Conservation (phyloP, 2,797 vertebrate species). For the Myripristis jacobus region DNA sequence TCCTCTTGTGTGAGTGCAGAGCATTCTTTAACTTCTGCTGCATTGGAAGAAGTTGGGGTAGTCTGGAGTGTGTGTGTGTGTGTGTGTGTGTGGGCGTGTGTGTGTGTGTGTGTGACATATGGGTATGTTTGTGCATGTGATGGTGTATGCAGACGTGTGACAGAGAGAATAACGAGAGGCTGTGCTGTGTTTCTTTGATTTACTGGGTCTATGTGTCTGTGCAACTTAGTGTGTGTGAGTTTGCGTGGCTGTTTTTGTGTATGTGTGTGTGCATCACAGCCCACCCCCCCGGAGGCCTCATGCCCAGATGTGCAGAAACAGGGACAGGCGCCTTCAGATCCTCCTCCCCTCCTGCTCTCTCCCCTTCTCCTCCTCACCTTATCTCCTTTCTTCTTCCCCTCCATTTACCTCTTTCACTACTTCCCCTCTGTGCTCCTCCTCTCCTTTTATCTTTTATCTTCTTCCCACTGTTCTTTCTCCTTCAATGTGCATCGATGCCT, state of each 20-base stretch:
- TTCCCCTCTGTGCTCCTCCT: constrained; percentile 31
- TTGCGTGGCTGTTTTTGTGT: too few species aligned
- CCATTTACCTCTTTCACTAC: constrained; percentile 55
- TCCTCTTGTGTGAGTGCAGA: constrained; percentile 17
- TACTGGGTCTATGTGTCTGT: background rate
- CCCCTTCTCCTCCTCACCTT: constrained; percentile 24
- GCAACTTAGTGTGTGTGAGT: constrained; percentile 1
- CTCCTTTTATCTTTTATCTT: constrained; percentile 60
- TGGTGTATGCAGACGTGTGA: too few species aligned
- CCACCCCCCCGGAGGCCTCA: background rate
- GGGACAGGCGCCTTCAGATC: constrained; percentile 9
- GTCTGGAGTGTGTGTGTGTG: background rate
- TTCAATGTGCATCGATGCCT: constrained; percentile 67
- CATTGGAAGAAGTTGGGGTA: constrained; percentile 22
- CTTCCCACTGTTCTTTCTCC: constrained; percentile 60
- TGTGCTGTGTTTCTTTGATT: constrained; percentile 19
- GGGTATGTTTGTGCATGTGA: background rate
- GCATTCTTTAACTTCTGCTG: constrained; percentile 33
- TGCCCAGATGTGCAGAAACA: constrained; percentile 20
- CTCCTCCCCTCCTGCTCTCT: constrained; percentile 5
- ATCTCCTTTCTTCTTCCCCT: constrained; percentile 53
- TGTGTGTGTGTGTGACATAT: constrained; percentile 1
- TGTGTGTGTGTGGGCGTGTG: constrained; percentile 3
- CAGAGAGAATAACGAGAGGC: background rate
- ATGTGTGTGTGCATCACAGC: too few species aligned